A percentile compares a stretch with the other conserved stretches of the same genome.
Conservation (phyloP, 2,888 invertebrate species). For the Aromia moschata region DNA sequence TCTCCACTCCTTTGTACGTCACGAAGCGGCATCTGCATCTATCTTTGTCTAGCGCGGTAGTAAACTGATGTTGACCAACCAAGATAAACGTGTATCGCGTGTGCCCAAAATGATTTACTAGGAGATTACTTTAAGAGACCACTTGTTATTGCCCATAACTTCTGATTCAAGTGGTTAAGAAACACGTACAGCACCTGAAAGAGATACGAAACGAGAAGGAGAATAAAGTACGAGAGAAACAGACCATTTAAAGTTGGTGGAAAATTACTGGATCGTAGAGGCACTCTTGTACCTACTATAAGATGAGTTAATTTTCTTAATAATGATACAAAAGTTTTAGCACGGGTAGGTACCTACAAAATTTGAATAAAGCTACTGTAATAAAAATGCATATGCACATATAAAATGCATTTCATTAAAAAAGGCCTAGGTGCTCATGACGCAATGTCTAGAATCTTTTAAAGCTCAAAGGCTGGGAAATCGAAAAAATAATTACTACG, state of each 20-base stretch:
- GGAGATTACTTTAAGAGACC: constrained; percentile 64
- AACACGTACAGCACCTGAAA: constrained; percentile 48
- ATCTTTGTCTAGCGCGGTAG: constrained; percentile 44
- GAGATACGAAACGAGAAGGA: constrained; percentile 26
- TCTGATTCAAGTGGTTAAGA: constrained; percentile 61
- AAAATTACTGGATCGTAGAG: constrained; percentile 32
- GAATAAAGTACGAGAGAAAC: constrained; percentile 19
- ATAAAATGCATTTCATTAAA: too few relatives aligned
- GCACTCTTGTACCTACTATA: constrained; percentile 28
- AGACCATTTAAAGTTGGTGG: constrained; percentile 28
- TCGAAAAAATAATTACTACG: too few relatives aligned
- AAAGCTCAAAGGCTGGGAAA: too few relatives aligned
- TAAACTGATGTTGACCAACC: constrained; percentile 35
- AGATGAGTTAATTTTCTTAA: constrained; percentile 51
- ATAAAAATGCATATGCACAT: too few relatives aligned
- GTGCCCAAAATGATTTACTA: constrained; percentile 62
- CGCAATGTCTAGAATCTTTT: too few relatives aligned
- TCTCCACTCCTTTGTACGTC: constrained; percentile 52
- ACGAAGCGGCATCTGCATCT: constrained; percentile 44
- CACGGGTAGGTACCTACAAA: too few relatives aligned
- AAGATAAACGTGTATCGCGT: constrained; percentile 57
- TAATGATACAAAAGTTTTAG: constrained; percentile 28
- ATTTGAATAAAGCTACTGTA: constrained; percentile 12
- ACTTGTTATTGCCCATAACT: constrained; percentile 65
- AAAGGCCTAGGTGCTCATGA: too few relatives aligned